phyloP scores from a whole-genome alignment of 1,140 invertebrate genomes.

The Amyelois transitella region DNA sequence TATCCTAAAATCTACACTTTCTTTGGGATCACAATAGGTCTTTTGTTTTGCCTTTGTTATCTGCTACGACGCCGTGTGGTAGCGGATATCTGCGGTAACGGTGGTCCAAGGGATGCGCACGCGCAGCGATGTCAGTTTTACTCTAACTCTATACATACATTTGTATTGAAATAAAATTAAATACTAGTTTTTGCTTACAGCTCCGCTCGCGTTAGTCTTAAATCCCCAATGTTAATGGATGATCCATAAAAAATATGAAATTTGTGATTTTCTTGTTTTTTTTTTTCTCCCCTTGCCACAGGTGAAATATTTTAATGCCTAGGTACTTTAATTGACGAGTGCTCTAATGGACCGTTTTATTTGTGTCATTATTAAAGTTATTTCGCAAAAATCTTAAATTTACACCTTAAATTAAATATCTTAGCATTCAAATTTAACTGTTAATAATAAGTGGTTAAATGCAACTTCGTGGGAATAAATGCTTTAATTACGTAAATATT shows the following conservation, averaged over 20 bases:
- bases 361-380: conserved; percentile 13
- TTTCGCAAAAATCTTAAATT: background rate
- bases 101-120: background rate
- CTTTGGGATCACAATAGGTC: conserved; percentile 1
- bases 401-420: background rate
- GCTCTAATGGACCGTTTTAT: conserved; percentile 12
- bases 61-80: background rate
- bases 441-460: background rate
- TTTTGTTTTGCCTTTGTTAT: conserved; percentile 3
- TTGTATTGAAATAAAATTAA: too few species aligned
- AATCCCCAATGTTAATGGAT: too few species aligned
- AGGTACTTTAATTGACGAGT: conserved; percentile 12
- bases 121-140: too few species aligned
- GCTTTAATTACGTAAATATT: too few species aligned
- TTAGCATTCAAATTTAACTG: background rate
- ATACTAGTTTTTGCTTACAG: too few species aligned
- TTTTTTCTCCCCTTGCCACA: too few species aligned
- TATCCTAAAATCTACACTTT: conserved; percentile 6
- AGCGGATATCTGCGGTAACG: background rate
- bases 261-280: too few species aligned
- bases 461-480: background rate
- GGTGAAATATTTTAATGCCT: conserved; percentile 14
- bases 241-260: too few species aligned
- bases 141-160: too few species aligned
- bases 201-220: too few species aligned